Base-by-base conservation (phyloP, 2,888 invertebrate genomes). In the Dasypogon diadema region DNA sequence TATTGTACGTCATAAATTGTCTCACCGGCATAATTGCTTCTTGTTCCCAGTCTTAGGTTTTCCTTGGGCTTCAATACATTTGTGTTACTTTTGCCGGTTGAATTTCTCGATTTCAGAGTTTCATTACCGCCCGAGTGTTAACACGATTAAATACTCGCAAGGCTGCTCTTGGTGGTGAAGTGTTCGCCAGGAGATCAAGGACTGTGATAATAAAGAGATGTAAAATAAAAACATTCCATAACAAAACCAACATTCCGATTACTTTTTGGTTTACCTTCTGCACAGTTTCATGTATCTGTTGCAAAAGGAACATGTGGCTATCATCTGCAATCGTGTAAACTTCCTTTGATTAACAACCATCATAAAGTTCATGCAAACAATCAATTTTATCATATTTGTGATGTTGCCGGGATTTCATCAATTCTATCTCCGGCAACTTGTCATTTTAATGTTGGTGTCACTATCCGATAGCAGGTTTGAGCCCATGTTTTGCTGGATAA, bases 1-100 rank as follows among this genome's bases (percentile, higher is more conserved):
- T 77, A 82, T 82, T 83, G 83, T 83, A 83, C 79, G 81, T 83
- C 83, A 83, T 83, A 83, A 83, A 83, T 83, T 83, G 83, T 83
- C 83, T 82, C 80, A 81, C 80, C 79, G 77, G 79, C 79, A 80
- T 80, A 79, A 80, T 80, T 80, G 79, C 79, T 77, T 79, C 77
- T 78, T 77, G 77, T 60, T 76, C 75, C 18, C 12, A 42, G 58
- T 58, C 58, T 42, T 21, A 58, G 48, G 60, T 21, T 30, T 34
- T n/a, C 24, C 42, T 16, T n/a, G 34, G 18, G 5, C n/a, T 18
- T 22, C 54, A 21, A 21, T 54, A 8, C 16, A 54, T 54, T 54
- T n/a, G 8, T 54, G 54, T 54, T 54, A 22, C 18, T 54, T 54
- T 54, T 54, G 42, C 42, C n/a, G 42, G 8, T n/a, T 70, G 70